These are phyloP conservation scores for Manduca sexta DNA, from an alignment of 1,140 invertebrate genomes.

Conservation along the genomic window DNA sequence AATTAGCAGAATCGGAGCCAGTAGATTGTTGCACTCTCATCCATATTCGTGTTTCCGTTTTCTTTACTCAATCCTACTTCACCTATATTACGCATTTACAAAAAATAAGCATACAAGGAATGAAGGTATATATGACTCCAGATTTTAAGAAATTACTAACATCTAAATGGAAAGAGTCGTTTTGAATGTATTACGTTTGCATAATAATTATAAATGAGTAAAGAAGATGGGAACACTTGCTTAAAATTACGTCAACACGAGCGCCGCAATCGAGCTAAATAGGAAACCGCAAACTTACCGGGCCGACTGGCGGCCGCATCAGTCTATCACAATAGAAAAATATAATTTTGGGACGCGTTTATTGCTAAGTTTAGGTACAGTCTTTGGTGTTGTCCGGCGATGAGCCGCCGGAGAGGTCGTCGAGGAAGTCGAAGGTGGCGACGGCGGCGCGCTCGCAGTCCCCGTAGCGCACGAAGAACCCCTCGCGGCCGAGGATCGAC, in stretches of 20 bases:
- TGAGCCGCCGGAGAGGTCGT: slow-evolving; percentile 77
- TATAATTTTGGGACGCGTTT: slow-evolving; percentile 39
- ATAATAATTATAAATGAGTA: no score
- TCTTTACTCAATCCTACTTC: no score
- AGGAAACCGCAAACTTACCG: background rate
- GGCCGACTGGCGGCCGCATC: slow-evolving; percentile 9
- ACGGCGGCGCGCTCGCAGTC: slow-evolving; percentile 84
- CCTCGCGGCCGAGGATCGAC: slow-evolving; percentile 82
- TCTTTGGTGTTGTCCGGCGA: slow-evolving; percentile 69
- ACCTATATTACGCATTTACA: no score
- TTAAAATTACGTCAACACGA: background rate
- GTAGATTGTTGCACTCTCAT: no score
- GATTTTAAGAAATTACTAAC: no score
- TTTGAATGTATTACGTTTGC: no score
- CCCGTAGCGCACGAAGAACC: slow-evolving; percentile 85
- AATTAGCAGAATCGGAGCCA: no score
- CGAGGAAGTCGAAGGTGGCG: slow-evolving; percentile 85
- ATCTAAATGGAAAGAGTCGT: no score
- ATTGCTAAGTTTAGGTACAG: slow-evolving; percentile 42
- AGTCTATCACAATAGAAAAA: slow-evolving; percentile 59
- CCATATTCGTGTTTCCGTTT: no score
- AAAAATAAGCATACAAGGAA: no score
- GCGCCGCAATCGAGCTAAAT: background rate
- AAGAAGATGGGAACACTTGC: background rate
- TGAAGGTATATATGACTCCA: no score